phyloP scores from a whole-genome alignment of 2,797 vertebrate species.

The Hydrophis major region DNA sequence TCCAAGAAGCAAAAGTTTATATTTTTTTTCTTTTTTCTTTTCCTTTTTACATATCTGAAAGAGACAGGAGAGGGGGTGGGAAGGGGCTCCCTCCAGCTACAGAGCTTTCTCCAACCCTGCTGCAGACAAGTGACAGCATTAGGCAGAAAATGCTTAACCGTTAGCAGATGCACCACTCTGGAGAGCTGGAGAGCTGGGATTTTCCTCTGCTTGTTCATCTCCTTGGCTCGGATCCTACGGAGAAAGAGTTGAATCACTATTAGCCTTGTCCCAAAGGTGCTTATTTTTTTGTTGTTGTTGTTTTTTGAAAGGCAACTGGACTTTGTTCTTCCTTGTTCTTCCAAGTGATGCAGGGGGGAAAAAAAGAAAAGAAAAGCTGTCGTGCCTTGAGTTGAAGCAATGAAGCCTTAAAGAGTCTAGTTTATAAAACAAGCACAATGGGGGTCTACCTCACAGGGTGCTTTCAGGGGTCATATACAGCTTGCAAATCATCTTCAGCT shows the following conservation, averaged over 20 bases:
- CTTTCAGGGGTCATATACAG: background rate
- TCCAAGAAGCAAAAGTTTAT: constrained; percentile 23
- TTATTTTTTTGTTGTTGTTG: no score
- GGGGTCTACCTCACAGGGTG: background rate
- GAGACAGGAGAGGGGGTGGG: background rate
- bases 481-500: background rate
- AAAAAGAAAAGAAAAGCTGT: background rate
- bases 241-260: background rate
- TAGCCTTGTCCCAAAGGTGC: background rate
- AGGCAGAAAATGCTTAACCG: background rate
- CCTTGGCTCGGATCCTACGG: background rate
- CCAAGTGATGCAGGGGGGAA: no score
- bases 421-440: background rate
- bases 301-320: no score
- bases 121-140: background rate
- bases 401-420: background rate
- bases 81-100: background rate
- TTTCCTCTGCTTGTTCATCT: background rate
- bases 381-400: background rate
- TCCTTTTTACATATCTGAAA: background rate
- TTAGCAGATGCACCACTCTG: constrained; percentile 3
- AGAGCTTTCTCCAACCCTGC: background rate
- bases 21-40: constrained; percentile 8
- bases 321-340: no score
- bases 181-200: background rate